Evolutionary conservation across 2,888 invertebrate genomes (phyloP).

Genomic region (Liodrosophila aerea): DNA sequence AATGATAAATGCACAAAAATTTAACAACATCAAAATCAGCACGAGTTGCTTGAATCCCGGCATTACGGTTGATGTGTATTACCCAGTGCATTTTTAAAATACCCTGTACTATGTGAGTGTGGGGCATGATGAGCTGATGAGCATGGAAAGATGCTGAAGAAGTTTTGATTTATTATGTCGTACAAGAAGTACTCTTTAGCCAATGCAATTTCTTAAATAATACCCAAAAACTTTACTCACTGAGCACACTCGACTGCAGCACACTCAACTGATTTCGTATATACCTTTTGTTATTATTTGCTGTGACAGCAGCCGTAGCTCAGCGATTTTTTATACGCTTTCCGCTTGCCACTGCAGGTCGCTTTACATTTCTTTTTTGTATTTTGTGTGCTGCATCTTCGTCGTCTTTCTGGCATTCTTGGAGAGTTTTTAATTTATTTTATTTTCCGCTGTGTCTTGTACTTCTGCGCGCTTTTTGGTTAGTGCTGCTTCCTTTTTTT

Average conservation of each 20-base stretch:
- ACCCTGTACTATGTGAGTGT: no score
- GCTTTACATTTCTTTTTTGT: constrained; percentile 17
- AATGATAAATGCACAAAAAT: constrained; percentile 62
- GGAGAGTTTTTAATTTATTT: constrained; percentile 55
- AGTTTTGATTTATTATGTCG: no score
- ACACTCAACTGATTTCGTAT: constrained; percentile 5
- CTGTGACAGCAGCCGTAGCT: constrained; percentile 51
- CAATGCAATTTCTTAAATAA: no score
- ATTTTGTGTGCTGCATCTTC: constrained; percentile 21
- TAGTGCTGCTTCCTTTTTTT: not conserved
- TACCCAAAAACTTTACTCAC: no score
- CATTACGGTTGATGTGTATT: not conserved
- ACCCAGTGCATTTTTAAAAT: constrained; percentile 1
- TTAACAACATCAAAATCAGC: constrained; percentile 50
- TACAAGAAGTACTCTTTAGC: no score
- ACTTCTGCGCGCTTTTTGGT: constrained; percentile 13
- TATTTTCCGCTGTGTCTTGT: constrained; percentile 38
- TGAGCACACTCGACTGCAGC: no score
- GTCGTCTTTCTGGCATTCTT: constrained; percentile 26
- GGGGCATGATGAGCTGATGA: no score
- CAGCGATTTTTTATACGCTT: constrained; percentile 35
- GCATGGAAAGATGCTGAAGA: no score
- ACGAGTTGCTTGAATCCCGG: constrained; percentile 12
- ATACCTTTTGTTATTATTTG: constrained; percentile 52
- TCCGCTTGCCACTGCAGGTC: constrained; percentile 26